Evolutionary conservation across 2,888 invertebrate genomes (phyloP).

Genomic region (Erpobdella octoculata): DNA sequence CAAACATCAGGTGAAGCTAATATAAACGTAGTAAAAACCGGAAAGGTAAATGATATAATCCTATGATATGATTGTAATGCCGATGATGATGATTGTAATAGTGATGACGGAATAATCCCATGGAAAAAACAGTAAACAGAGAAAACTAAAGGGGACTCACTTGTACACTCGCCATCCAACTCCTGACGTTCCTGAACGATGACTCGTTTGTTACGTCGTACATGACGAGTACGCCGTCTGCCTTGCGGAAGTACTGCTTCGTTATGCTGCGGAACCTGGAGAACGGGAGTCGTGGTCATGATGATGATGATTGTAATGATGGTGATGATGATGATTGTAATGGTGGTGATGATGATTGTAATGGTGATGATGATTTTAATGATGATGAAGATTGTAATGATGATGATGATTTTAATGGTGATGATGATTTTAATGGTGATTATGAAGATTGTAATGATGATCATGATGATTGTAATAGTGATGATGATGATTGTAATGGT

Average conservation of each 20-base stretch:
- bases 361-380: background rate
- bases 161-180: constrained; percentile 54
- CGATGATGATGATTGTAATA: background rate
- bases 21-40: too few species aligned
- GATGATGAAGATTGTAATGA: background rate
- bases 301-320: background rate
- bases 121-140: background rate
- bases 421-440: too few species aligned
- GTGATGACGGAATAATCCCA: background rate
- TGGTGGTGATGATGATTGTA: background rate
- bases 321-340: background rate
- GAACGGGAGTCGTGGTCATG: background rate
- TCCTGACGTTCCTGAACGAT: constrained; percentile 55
- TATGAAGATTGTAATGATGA: too few species aligned
- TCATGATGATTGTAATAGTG: too few species aligned
- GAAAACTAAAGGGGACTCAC: too few species aligned
- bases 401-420: too few species aligned
- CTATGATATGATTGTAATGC: background rate
- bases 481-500: too few species aligned
- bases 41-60: too few species aligned
- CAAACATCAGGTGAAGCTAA: too few species aligned
- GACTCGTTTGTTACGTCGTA: constrained; percentile 57
- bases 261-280: constrained; percentile 57
- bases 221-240: constrained; percentile 57
- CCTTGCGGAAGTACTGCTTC: constrained; percentile 58